Base-by-base conservation (phyloP, 2,113 vertebrate species). In the Phylloscopus trochilus region DNA sequence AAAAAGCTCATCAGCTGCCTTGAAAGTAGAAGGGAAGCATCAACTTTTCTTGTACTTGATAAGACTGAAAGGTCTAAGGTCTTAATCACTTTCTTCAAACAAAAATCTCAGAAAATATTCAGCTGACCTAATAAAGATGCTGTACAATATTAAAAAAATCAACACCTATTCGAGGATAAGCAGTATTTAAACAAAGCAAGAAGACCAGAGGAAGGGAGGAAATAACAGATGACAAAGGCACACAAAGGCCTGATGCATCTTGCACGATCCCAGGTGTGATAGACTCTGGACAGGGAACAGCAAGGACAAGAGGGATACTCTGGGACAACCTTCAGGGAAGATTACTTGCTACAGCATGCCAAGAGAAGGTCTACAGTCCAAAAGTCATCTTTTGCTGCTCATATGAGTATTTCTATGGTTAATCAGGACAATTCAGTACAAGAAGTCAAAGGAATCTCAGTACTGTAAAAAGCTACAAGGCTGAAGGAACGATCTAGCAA, bases 191-290 rank as follows among this genome's bases (percentile, higher is more conserved):
- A 83, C 24, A 74, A 73, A 83, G 31, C 55, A 78, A 90, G 24
- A 46, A 2, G 7, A 47, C 7, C 43, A 70, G 23, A 86, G 26
- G 31, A 83, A 87, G 23, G 24, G 22, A 64, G 4, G 43, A 90
- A 78, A 41, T 11, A 83, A 67, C 2, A 67, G 63, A 56, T 27
- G 35, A 52, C 17, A 80, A 59, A 63, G 47, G 4, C 12, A 11
- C 22, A 37, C 0, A 4, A 63, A 82, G 33, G n/a, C 19, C 19
- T 8, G 49, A 77, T 47, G 49, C 0, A 0, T 52, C 67, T 62
- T 3, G 4, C 16, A 7, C 13, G 23, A 63, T 43, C 74, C 28
- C 39, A 43, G 37, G 19, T 55, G 55, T 0, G 0, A 69, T 1
- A 21, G 44, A 56, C 69, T 47, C 30, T 26, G 17, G 30, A 73